phyloP scores from a whole-genome alignment of 2,888 invertebrate genomes.

The Chloroclystis v-ata region DNA sequence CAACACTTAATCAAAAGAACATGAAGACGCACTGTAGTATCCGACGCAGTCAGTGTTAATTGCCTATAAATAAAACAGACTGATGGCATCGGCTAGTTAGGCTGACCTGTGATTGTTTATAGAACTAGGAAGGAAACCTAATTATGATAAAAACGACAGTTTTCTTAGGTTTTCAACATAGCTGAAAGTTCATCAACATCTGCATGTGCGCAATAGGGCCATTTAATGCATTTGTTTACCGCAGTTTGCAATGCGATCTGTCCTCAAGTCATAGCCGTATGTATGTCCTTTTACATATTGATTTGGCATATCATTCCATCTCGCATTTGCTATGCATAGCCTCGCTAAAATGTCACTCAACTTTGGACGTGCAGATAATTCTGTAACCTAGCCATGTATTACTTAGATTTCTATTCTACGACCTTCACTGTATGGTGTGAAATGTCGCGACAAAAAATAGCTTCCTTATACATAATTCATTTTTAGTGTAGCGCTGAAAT shows the following conservation, averaged over 20 bases:
- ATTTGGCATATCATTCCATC: slow-evolving; percentile 22
- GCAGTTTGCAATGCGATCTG: slow-evolving; percentile 3
- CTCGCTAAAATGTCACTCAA: slow-evolving; percentile 29
- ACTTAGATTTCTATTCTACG: slow-evolving; percentile 23
- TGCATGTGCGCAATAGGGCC: slow-evolving; percentile 15
- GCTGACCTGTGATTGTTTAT: slow-evolving; percentile 34
- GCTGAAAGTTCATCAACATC: too few relatives aligned
- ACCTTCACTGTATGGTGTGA: slow-evolving; percentile 38
- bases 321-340: slow-evolving; percentile 32
- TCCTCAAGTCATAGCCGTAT: slow-evolving; percentile 7
- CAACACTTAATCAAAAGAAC: slow-evolving; percentile 63
- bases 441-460: slow-evolving; percentile 22
- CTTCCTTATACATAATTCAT: slow-evolving; percentile 19
- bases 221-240: slow-evolving; percentile 17
- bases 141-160: slow-evolving; percentile 8
- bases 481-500: slow-evolving; percentile 1
- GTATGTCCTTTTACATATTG: slow-evolving; percentile 19
- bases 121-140: slow-evolving; percentile 25
- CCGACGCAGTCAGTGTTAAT: slow-evolving; percentile 50
- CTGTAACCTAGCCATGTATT: slow-evolving; percentile 15
- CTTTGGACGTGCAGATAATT: slow-evolving; percentile 23
- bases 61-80: slow-evolving; percentile 55
- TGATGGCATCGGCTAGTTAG: slow-evolving; percentile 32
- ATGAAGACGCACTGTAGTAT: slow-evolving; percentile 38
- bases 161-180: too few relatives aligned